Conservation (phyloP, 2,113 vertebrate genomes). For the Miniopterus natalensis region DNA sequence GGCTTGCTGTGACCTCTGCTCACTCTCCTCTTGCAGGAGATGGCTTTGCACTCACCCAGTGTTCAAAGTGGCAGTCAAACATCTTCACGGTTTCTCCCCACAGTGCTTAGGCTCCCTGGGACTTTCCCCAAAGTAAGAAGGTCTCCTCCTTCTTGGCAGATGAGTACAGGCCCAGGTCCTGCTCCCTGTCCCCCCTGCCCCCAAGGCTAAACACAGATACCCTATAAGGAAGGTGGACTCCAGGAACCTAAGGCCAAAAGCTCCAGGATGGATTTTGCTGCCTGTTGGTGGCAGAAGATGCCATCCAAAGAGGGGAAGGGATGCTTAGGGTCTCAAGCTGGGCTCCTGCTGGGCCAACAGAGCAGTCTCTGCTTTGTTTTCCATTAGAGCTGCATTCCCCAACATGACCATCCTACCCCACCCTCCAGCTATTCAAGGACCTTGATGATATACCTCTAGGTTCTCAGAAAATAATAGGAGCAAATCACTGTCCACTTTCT, state of each 20-base stretch:
- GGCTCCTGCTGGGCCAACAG: neutral
- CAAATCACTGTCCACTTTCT: neutral
- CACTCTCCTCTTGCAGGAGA: neutral
- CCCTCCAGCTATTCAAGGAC: neutral
- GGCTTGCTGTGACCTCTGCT: neutral
- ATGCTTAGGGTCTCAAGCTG: neutral
- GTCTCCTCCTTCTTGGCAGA: neutral
- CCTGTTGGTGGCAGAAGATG: neutral
- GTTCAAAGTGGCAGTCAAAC: neutral
- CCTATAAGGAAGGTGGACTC: neutral
- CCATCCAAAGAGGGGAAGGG: neutral
- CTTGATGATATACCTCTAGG: neutral
- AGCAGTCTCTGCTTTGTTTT: neutral
- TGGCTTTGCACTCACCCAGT: rapidly evolving
- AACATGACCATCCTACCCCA: neutral
- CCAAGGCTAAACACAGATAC: neutral
- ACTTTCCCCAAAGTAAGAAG: neutral
- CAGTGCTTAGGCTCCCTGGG: neutral
- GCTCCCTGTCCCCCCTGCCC: rapidly evolving
- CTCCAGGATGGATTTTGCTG: neutral
- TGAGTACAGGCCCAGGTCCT: neutral
- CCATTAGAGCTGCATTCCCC: neutral
- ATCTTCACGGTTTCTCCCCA: neutral
- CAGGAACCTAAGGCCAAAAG: neutral
- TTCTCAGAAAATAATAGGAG: neutral